A percentile compares a stretch with the other conserved stretches of the same genome.
Conservation (phyloP, 2,888 invertebrate genomes). For the Tholera decimalis region DNA sequence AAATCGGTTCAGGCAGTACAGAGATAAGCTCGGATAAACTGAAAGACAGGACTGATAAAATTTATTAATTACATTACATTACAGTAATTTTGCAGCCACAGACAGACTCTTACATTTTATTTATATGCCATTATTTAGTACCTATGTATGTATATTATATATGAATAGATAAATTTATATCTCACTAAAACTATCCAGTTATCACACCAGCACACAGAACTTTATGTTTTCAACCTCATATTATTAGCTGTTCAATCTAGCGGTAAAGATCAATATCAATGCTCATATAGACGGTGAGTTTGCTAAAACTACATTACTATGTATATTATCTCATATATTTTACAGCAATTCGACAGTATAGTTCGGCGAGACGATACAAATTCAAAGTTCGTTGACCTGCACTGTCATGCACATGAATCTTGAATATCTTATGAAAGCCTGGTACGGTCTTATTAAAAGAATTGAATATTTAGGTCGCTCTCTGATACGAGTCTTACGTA, state of each 20-base stretch:
- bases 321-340: conserved; percentile 45
- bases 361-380: conserved; percentile 36
- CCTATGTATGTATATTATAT: no score
- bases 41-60: no score
- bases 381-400: conserved; percentile 35
- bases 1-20: no score
- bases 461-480: conserved; percentile 51
- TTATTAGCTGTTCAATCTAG: background rate
- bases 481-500: conserved; percentile 43
- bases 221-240: background rate
- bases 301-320: conserved; percentile 11
- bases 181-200: no score
- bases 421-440: conserved; percentile 38
- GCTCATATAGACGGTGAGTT: conserved; percentile 14
- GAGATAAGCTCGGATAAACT: no score
- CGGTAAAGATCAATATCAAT: conserved; percentile 17
- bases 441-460: conserved; percentile 41
- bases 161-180: no score
- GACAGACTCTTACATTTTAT: no score
- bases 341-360: conserved; percentile 15
- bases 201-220: no score
- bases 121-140: no score
- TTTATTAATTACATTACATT: no score
- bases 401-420: conserved; percentile 39
- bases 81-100: no score